phyloP scores from a whole-genome alignment of 2,797 vertebrate species.

The Falco concolor region DNA sequence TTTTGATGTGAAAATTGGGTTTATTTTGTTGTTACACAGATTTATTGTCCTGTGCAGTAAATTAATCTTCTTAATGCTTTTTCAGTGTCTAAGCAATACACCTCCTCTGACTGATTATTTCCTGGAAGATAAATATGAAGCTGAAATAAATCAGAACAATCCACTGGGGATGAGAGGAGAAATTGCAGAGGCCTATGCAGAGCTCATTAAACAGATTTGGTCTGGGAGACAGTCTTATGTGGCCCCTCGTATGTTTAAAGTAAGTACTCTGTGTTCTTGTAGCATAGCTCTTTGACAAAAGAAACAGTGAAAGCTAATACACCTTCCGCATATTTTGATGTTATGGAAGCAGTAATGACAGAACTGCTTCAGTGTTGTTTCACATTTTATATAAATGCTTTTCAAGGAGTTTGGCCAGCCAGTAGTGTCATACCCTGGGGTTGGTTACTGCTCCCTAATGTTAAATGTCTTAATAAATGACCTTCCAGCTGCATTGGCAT shows the following conservation, averaged over 20 bases:
- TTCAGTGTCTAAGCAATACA: constrained; percentile 93
- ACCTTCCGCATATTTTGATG: not conserved
- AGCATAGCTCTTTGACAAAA: not conserved
- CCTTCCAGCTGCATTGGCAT: not conserved
- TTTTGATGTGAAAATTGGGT: not conserved
- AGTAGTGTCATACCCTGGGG: not conserved
- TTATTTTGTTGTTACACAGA: not conserved
- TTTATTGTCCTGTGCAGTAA: not conserved
- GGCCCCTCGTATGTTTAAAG: constrained; percentile 93
- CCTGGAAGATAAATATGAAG: constrained; percentile 89
- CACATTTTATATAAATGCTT: not conserved
- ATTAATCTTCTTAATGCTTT: not conserved
- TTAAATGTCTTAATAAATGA: not conserved
- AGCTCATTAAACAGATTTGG: constrained; percentile 97
- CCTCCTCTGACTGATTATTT: constrained; percentile 93
- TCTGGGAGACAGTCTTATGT: constrained; percentile 88
- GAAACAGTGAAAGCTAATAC: not conserved
- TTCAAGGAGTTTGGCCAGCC: not conserved
- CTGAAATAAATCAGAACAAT: constrained; percentile 93
- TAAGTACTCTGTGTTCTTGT: constrained; percentile 55
- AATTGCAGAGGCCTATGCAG: constrained; percentile 94
- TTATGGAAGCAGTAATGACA: not conserved
- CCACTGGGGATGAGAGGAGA: constrained; percentile 96
- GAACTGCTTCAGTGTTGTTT: not conserved
- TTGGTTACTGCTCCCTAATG: not conserved